Evolutionary conservation across 2,888 invertebrate species (phyloP), one percentile per base, ranked within the genome.

Genomic region (Biston betularia): DNA sequence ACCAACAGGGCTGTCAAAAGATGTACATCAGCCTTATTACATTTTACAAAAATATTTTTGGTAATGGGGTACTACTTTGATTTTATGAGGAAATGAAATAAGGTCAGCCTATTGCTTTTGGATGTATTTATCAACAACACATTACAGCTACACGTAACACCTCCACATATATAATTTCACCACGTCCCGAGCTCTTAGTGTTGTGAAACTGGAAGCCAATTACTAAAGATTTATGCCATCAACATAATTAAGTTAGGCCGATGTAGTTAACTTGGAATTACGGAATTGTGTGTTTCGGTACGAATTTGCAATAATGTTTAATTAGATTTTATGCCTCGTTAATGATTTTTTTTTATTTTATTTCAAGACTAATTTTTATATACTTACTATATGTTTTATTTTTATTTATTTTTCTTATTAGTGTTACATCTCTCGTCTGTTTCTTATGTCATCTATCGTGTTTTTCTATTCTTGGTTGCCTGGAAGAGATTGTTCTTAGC

Each of bases 241-340:
- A 92, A 91, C 91, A 92, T 94, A 94, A 94, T 94, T 94, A 94
- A 94, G 92, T 94, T 93, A 92, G 93, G 89, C 92, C 87, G 88
- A 90, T 89, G 85, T 88, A 88, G 89, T 88, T 92, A 90, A 89
- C 89, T 89, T 86, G 89, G 91, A 89, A 89, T 88, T 85, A 89
- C 89, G 84, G 86, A 90, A 89, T 86, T 84, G 83, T 82, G 72
- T 74, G 72, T 74, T 46, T 78, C 65, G 69, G 73, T 76, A 58
- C 38, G 58, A 49, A 33, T 64, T 15, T 62, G 57, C 66, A 66
- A 34, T 65, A 35, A 44, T 53, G 57, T 48, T 66, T 53, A 58
- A 66, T 66, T 46, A 62, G 53, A 57, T 44, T 14, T 48, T 11
- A 14, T 46, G 46, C 14, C 15, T 7, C 4, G 45, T n/a, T 3